A percentile compares a stretch with the other conserved stretches of the same genome.
Evolutionary conservation across 2,113 vertebrate species (phyloP).

Genomic region (Phylloscopus trochiloides): DNA sequence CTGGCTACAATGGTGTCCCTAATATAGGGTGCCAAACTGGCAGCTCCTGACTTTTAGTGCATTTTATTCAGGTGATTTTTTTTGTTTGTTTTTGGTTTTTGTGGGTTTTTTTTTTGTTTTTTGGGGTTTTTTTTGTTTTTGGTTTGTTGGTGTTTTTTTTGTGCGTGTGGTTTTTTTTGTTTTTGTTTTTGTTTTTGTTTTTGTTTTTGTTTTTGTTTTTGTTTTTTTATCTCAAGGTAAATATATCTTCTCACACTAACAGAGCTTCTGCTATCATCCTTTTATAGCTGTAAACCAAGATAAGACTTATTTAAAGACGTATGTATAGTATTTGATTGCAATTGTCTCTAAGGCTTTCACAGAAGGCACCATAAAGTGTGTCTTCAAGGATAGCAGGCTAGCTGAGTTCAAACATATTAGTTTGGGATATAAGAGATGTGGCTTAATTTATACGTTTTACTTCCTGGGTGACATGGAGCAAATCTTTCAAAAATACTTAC

Average conservation of each 20-base stretch:
- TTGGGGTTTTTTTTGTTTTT: too few species aligned
- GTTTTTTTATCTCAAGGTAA: neutral
- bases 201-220: neutral
- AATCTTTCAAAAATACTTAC: neutral
- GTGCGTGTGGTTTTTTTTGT: too few species aligned
- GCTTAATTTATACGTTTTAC: neutral
- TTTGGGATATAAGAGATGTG: neutral
- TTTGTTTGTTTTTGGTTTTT: too few species aligned
- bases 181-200: neutral
- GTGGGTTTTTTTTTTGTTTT: neutral
- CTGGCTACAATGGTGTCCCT: neutral
- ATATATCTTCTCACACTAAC: neutral
- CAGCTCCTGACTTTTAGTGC: neutral
- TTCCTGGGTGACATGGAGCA: neutral
- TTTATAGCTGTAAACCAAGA: neutral
- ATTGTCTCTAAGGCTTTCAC: neutral
- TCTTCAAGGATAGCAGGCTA: neutral
- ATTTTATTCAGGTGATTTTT: neutral
- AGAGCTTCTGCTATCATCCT: neutral
- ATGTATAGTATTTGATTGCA: neutral
- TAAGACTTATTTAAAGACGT: neutral
- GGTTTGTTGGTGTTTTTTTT: too few species aligned
- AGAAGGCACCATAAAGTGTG: neutral
- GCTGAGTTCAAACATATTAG: neutral
- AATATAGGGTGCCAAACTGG: neutral